These are phyloP conservation scores for Mus spretus DNA, from an alignment of 2,797 vertebrate genomes.

Conservation along the genomic window DNA sequence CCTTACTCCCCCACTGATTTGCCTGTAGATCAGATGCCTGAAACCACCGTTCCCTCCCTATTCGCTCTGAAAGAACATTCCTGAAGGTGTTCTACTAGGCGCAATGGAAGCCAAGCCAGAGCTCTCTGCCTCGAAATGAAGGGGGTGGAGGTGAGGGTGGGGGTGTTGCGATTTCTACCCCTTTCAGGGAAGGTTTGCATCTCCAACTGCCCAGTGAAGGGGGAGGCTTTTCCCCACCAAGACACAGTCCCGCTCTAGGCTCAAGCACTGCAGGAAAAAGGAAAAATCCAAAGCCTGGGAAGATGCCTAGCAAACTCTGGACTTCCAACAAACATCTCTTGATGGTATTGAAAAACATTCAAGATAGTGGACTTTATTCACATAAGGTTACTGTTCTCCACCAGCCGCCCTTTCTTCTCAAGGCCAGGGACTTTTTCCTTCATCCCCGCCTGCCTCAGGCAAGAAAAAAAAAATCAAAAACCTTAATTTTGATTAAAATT, in stretches of 20 bases:
- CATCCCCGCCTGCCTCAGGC: not conserved
- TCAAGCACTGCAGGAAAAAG: not conserved
- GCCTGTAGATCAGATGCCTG: not conserved
- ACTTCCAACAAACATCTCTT: not conserved
- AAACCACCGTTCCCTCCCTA: not conserved
- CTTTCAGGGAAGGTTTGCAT: not conserved
- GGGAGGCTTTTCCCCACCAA: not conserved
- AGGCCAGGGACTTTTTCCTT: conserved; percentile 27
- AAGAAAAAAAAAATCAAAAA: not conserved
- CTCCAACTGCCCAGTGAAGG: not conserved
- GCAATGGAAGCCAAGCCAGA: not conserved
- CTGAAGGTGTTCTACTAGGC: not conserved
- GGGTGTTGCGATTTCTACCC: not conserved
- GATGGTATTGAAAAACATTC: not conserved
- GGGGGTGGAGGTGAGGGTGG: no score
- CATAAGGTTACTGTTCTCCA: not conserved
- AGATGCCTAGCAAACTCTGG: not conserved
- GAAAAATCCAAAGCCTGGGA: not conserved
- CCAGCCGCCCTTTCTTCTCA: not conserved
- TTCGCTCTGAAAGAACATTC: not conserved
- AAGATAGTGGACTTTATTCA: not conserved
- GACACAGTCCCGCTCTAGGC: not conserved
- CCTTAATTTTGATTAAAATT: conserved; percentile 42
- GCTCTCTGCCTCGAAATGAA: not conserved
- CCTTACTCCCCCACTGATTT: not conserved